A percentile compares a stretch with the other conserved stretches of the same genome.
These are phyloP conservation scores for Addax nasomaculatus DNA, from an alignment of 2,113 vertebrate genomes.

Conservation along the genomic window DNA sequence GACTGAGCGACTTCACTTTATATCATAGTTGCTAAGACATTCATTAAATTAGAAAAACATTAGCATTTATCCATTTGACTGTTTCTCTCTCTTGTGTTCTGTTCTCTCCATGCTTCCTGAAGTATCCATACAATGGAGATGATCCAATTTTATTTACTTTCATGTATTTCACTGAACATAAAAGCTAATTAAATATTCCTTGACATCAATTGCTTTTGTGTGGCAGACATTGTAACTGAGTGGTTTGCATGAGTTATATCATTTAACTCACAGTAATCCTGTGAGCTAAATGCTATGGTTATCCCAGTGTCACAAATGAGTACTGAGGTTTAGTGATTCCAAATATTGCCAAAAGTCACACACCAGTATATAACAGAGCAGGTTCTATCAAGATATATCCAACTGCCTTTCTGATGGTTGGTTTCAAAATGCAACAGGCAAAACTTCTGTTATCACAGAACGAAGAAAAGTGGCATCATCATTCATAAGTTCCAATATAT, in stretches of 20 bases:
- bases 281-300: neutral
- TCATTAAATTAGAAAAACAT: slow-evolving; percentile 10
- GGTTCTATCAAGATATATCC: neutral
- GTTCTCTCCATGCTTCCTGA: neutral
- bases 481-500: neutral
- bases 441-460: neutral
- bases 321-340: neutral
- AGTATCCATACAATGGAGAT: neutral
- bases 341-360: neutral
- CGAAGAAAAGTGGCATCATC: neutral
- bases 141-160: neutral
- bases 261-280: neutral
- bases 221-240: neutral
- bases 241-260: neutral
- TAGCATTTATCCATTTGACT: neutral
- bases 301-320: neutral
- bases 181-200: slow-evolving; percentile 41
- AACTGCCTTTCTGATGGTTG: neutral
- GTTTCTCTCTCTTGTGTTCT: neutral
- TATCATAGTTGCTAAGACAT: neutral
- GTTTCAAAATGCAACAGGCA: neutral
- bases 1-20: neutral
- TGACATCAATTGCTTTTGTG: neutral
- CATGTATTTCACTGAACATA: neutral
- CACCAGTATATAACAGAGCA: neutral